These are phyloP conservation scores for Athene noctua DNA, from an alignment of 2,113 vertebrate species.

Conservation along the genomic window DNA sequence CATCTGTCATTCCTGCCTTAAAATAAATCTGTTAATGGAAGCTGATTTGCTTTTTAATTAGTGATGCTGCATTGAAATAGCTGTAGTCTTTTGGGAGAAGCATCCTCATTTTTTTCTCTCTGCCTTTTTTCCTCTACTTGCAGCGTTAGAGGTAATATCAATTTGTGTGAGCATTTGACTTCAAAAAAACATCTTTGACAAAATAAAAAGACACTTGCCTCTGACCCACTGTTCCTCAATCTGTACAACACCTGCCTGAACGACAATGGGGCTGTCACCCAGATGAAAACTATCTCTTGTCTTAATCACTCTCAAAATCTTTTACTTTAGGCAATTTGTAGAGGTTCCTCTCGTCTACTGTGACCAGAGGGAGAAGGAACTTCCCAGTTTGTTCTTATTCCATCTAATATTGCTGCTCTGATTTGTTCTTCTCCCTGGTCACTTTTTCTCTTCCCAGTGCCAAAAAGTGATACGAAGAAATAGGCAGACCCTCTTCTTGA, in stretches of 20 bases:
- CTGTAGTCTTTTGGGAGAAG: not conserved
- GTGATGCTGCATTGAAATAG: not conserved
- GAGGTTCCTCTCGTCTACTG: not conserved
- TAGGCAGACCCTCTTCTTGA: not conserved
- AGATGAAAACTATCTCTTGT: not conserved
- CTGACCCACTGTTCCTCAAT: not conserved
- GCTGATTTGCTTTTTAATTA: conserved; percentile 20
- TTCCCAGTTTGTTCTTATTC: not conserved
- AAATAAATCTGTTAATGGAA: conserved; percentile 2
- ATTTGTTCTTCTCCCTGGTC: not conserved
- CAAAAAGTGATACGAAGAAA: not conserved
- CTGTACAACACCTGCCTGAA: not conserved
- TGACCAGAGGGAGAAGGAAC: not conserved
- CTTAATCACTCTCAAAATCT: not conserved
- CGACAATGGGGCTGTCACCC: not conserved
- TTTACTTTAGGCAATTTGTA: not conserved
- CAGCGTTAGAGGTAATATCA: not conserved
- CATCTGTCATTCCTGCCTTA: not conserved
- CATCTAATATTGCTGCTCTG: not conserved
- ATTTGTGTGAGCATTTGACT: not conserved
- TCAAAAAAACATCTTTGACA: not conserved
- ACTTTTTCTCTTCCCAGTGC: not conserved
- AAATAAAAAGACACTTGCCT: not conserved
- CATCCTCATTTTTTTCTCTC: not conserved
- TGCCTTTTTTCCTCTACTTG: not conserved